phyloP scores from a whole-genome alignment of 2,888 invertebrate species.

The Leucoma salicis region DNA sequence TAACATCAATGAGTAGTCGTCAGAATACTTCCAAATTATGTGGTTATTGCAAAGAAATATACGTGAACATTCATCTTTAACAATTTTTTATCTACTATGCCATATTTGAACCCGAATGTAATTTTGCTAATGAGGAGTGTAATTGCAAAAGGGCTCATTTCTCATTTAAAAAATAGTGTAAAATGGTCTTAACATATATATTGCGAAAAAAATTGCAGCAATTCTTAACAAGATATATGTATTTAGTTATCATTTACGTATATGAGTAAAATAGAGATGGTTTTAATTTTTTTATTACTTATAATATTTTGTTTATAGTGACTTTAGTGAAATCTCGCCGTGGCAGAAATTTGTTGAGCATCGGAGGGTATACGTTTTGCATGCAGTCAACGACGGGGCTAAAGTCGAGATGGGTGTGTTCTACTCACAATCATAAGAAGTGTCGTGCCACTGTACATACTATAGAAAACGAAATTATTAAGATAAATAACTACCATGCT shows the following conservation, averaged over 20 bases:
- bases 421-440: conserved; percentile 38
- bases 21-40: neutral
- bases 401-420: conserved; percentile 42
- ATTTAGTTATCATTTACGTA: too few species aligned
- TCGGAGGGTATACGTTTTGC: conserved; percentile 39
- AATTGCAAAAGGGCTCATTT: too few species aligned
- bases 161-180: too few species aligned
- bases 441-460: conserved; percentile 40
- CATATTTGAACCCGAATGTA: too few species aligned
- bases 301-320: conserved; percentile 20
- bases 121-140: too few species aligned
- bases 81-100: too few species aligned
- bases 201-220: neutral
- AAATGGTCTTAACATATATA: too few species aligned
- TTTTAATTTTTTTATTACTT: neutral
- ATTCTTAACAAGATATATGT: neutral
- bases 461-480: conserved; percentile 23
- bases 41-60: too few species aligned
- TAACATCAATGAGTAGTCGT: neutral
- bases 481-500: conserved; percentile 31
- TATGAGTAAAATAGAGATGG: too few species aligned
- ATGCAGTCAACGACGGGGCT: conserved; percentile 20
- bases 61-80: too few species aligned
- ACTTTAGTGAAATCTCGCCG: conserved; percentile 34
- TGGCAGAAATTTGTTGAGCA: conserved; percentile 31